Percentiles rank a stretch among this genome's conserved stretches.
Evolutionary conservation across 2,888 invertebrate species (phyloP).

Genomic region (Metallyticus violacea): DNA sequence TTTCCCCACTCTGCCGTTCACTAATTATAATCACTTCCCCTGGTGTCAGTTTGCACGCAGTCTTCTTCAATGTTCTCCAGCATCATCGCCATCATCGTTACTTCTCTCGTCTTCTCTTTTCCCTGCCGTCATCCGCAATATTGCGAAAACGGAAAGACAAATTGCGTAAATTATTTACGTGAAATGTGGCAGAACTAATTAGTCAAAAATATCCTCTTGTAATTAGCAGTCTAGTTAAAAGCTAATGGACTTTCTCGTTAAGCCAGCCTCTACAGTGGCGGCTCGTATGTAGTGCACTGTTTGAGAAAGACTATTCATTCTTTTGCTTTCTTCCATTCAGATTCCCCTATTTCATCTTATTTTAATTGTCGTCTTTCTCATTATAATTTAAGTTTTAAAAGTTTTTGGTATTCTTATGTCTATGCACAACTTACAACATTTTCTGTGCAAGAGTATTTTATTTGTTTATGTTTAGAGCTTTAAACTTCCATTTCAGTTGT

Average conservation of each 20-base stretch:
- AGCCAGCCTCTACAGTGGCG: conserved; percentile 1
- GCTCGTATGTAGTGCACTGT: background rate
- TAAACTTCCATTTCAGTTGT: too few species aligned
- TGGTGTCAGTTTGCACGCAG: conserved; percentile 10
- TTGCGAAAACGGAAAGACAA: conserved; percentile 19
- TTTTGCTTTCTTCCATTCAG: too few species aligned
- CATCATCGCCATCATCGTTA: background rate
- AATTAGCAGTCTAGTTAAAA: conserved; percentile 26
- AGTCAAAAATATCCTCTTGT: conserved; percentile 24
- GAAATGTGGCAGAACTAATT: conserved; percentile 30
- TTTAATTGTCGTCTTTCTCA: too few species aligned
- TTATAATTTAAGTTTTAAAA: too few species aligned
- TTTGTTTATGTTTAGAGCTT: too few species aligned
- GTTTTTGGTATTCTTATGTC: too few species aligned
- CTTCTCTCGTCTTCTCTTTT: background rate
- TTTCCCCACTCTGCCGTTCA: background rate
- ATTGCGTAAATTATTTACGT: conserved; percentile 26
- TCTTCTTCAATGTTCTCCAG: conserved; percentile 8
- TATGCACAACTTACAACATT: too few species aligned
- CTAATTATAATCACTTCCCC: conserved; percentile 21
- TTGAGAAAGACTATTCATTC: too few species aligned
- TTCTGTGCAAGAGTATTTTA: too few species aligned
- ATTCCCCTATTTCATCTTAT: too few species aligned
- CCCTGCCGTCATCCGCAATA: background rate
- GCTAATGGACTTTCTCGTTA: conserved; percentile 29